Base-by-base conservation (phyloP, 1,140 invertebrate genomes). In the Neodiprion lecontei region DNA sequence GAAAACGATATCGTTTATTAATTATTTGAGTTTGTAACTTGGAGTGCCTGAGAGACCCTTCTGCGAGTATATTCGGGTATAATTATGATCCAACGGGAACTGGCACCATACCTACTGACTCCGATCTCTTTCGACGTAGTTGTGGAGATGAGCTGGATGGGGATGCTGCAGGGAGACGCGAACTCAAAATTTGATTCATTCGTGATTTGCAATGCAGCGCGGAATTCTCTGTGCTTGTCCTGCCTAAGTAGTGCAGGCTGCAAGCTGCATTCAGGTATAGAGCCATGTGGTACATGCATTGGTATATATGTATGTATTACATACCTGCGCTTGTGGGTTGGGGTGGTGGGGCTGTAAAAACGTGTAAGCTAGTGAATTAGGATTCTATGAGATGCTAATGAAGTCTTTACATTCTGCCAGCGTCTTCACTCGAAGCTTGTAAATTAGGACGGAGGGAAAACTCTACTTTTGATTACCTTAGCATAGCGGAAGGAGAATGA, bases 351-450 rank as follows among this genome's bases (percentile, higher is more conserved):
- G 53, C 53, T 17, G 53, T 61, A 61, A 61, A 61, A 61, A 61
- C 53, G 53, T 61, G 53, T 61, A 61, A 61, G 53, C 53, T 61
- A 61, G 53, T 61, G 53, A 61, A 61, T 61, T 61, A 61, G 53
- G 53, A 61, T 61, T 61, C 53, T 61, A 61, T 61, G 53, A 61
- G 53, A 11, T 61, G 53, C 53, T 61, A 61, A 61, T 8, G 53
- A 61, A 61, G 53, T 14, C 53, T 61, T 61, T 61, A 61, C 53
- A 61, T 61, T 61, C 53, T 17, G 53, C n/a, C 53, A 9, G 53
- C 53, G 53, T 61, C 53, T 61, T 61, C 53, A 61, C 53, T 61
- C 53, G 53, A 61, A 61, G 53, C 53, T 61, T 61, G 53, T 61
- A 61, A 61, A 61, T 14, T 61, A 61, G 53, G 53, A 61, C 53